phyloP scores from a whole-genome alignment of 1,140 invertebrate species.

The Cotesia glomerata region DNA sequence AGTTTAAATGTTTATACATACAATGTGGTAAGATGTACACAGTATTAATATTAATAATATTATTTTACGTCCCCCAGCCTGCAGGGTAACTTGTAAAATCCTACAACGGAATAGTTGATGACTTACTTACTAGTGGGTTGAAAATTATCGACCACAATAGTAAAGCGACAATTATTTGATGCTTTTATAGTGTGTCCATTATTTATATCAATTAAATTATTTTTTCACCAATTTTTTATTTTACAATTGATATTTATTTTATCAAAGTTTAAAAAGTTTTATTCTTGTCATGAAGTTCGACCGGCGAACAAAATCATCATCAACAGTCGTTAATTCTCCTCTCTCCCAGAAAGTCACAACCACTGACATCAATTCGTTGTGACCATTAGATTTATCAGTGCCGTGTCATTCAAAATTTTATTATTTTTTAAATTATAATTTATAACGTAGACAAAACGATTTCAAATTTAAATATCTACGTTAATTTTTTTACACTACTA shows the following conservation, averaged over 20 bases:
- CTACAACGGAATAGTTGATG: constrained; percentile 13
- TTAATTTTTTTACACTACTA: not conserved
- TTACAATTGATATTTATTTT: not conserved
- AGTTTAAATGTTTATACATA: not conserved
- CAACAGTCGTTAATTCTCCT: constrained; percentile 31
- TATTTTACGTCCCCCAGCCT: not conserved
- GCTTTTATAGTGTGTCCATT: not conserved
- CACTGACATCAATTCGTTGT: constrained; percentile 2
- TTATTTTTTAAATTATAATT: not conserved
- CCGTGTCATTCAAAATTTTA: not conserved
- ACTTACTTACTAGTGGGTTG: not conserved
- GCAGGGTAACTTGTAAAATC: constrained; percentile 11
- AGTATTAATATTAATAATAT: no score
- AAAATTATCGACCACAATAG: not conserved
- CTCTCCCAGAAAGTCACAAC: constrained; percentile 36
- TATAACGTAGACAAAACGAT: not conserved
- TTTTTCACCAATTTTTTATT: not conserved
- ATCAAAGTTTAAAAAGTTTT: not conserved
- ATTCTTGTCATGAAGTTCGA: not conserved
- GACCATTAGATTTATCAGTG: not conserved
- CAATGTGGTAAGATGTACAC: constrained; percentile 18
- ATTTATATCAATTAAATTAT: not conserved
- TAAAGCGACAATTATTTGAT: not conserved
- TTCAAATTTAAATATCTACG: not conserved
- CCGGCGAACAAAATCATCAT: constrained; percentile 3